A percentile compares a stretch with the other conserved stretches of the same genome.
Evolutionary conservation across 2,888 invertebrate genomes (phyloP).

Genomic region (Ditula angustiorana): DNA sequence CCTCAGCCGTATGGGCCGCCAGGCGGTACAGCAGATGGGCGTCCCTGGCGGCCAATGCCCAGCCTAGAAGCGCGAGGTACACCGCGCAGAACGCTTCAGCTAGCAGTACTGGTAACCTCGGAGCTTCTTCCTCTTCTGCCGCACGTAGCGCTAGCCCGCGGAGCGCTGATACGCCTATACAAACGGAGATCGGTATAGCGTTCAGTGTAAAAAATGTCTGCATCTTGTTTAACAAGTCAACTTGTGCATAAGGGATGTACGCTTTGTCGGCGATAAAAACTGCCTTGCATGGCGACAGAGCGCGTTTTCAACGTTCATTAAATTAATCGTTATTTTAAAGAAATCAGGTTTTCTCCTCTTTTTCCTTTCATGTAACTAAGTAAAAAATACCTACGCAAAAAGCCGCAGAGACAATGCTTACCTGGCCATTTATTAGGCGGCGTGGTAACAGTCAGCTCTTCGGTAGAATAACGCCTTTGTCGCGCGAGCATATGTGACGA

Average conservation of each 20-base stretch:
- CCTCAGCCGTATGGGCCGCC: slow-evolving; percentile 92
- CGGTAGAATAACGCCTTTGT: slow-evolving; percentile 90
- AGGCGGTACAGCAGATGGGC: slow-evolving; percentile 96
- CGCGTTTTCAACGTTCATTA: too few relatives aligned
- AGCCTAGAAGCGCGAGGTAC: slow-evolving; percentile 95
- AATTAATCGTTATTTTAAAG: too few relatives aligned
- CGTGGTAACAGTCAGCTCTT: slow-evolving; percentile 92
- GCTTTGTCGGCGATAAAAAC: too few relatives aligned
- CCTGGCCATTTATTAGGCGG: slow-evolving; percentile 96
- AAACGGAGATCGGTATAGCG: too few relatives aligned
- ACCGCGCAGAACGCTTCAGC: slow-evolving; percentile 98
- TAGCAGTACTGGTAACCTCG: slow-evolving; percentile 95
- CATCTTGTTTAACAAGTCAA: too few relatives aligned
- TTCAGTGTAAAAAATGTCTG: too few relatives aligned
- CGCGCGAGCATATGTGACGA: slow-evolving; percentile 89
- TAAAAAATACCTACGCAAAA: too few relatives aligned
- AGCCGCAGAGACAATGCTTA: slow-evolving; percentile 45
- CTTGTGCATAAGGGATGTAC: too few relatives aligned
- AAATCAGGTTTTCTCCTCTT: too few relatives aligned
- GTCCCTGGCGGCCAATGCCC: slow-evolving; percentile 97
- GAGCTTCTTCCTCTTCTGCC: slow-evolving; percentile 97
- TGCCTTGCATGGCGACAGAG: too few relatives aligned
- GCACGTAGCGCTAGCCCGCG: slow-evolving; percentile 96
- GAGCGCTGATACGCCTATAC: slow-evolving; percentile 95
- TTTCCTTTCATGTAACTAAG: too few relatives aligned